A percentile compares a stretch with the other conserved stretches of the same genome.
Evolutionary conservation across 2,888 invertebrate genomes (phyloP).

Genomic region (Biston stratarius): DNA sequence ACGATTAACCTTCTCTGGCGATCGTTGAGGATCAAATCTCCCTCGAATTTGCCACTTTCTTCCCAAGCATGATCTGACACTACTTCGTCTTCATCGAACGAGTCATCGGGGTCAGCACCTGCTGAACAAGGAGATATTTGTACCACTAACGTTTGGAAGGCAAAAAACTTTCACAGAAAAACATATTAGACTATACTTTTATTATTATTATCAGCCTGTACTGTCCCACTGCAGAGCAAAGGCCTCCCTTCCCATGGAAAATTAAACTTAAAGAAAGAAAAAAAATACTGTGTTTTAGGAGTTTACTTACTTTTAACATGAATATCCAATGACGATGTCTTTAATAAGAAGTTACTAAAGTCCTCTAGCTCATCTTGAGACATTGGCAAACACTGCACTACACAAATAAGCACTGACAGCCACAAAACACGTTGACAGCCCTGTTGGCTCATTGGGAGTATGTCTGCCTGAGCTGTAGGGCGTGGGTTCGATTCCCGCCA

Average conservation of each 20-base stretch:
- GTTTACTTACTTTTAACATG: slow-evolving; percentile 76
- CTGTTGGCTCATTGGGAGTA: no score
- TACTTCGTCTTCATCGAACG: slow-evolving; percentile 68
- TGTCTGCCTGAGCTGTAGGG: no score
- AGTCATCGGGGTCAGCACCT: slow-evolving; percentile 63
- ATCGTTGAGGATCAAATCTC: slow-evolving; percentile 81
- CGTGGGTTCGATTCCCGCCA: no score
- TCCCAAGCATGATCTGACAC: slow-evolving; percentile 80
- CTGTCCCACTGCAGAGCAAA: no score
- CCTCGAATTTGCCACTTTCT: slow-evolving; percentile 83
- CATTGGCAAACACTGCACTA: slow-evolving; percentile 70
- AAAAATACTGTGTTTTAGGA: not conserved
- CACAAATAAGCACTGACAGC: slow-evolving; percentile 64
- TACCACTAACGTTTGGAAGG: not conserved
- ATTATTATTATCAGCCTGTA: no score
- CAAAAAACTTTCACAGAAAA: not conserved
- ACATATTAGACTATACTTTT: no score
- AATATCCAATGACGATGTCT: slow-evolving; percentile 76
- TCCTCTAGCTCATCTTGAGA: slow-evolving; percentile 73
- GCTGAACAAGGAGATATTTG: slow-evolving; percentile 47
- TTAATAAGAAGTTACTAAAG: slow-evolving; percentile 73
- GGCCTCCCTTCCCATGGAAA: no score
- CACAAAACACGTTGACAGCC: slow-evolving; percentile 61
- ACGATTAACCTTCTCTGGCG: slow-evolving; percentile 76
- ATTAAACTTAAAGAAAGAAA: not conserved